Base-by-base conservation (phyloP, 2,113 vertebrate species). In the Zosterops borbonicus region DNA sequence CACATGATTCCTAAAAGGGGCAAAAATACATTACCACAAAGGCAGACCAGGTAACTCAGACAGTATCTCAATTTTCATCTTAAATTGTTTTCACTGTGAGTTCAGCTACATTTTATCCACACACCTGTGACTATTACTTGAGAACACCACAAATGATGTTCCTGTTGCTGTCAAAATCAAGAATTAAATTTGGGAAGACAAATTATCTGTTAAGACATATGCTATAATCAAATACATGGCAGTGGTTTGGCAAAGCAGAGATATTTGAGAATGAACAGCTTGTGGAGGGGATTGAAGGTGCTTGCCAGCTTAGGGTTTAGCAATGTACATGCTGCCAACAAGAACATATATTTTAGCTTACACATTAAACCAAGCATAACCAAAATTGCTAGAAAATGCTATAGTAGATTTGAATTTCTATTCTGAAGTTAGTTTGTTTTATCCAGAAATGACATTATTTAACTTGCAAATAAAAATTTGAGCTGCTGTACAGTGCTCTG, bases 341-440 rank as follows among this genome's bases (percentile, higher is more conserved):
- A 81, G 29, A 75, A 74, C 0, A 0, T 49, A 29, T 67, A 74
- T 70, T 91, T 67, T 58, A 92, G 60, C 68, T 94, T 78, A 92
- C n/a, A 81, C n/a, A 41, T 58, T 58, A 73, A 89, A 83, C 23
- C 29, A 83, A 95, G 89, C 42, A 94, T 56, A 92, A 92, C 65
- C 81, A 95, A 92, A 95, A 67, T 53, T 67, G 53, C 62, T 50
- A 82, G 73, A 39, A 94, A 84, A 88, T 49, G 39, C 73, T 74
- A 24, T 8, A 76, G 12, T 7, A 69, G 21, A 69, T 71, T 73
- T 88, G 15, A 11, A 37, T 89, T 92, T 90, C 65, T 90, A 56
- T 35, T 65, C 35, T 84, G 64, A 88, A 86, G 28, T 42, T 83
- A 37, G 22, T 56, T 87, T 82, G 29, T 35, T 93, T 90, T 49